A percentile compares a stretch with the other conserved stretches of the same genome.
Evolutionary conservation across 2,888 invertebrate genomes (phyloP).

Genomic region (Pollenia amentaria): DNA sequence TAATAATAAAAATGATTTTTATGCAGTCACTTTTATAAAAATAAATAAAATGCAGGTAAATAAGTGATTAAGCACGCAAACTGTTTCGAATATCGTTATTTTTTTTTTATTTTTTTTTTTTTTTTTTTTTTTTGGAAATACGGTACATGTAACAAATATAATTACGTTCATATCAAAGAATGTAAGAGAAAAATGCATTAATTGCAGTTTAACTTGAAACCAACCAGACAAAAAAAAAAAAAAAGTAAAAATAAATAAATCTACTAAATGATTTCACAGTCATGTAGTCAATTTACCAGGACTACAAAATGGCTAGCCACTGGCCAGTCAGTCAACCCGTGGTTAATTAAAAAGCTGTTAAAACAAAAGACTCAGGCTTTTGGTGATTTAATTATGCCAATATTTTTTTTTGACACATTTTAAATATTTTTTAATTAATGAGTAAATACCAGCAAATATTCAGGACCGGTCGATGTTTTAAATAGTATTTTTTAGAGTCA

Average conservation of each 20-base stretch:
- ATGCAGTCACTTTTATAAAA: background rate
- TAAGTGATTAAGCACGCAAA: background rate
- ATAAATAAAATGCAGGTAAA: slow-evolving; percentile 6
- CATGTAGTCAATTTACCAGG: background rate
- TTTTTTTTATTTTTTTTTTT: slow-evolving; percentile 12
- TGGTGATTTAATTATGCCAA: background rate
- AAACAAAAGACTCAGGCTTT: too few relatives aligned
- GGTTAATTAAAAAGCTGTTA: background rate
- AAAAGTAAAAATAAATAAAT: background rate
- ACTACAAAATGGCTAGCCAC: too few relatives aligned
- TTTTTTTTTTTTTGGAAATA: background rate
- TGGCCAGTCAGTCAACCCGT: background rate
- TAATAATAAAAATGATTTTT: background rate
- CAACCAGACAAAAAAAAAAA: background rate
- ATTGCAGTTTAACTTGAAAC: slow-evolving; percentile 19
- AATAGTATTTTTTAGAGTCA: too few relatives aligned
- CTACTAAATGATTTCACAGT: background rate
- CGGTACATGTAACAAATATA: slow-evolving; percentile 8
- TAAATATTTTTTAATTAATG: too few relatives aligned
- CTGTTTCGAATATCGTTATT: background rate
- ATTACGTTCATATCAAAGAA: background rate
- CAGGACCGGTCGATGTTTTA: too few relatives aligned
- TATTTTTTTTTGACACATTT: background rate
- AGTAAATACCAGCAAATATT: too few relatives aligned
- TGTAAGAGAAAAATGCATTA: background rate